Conservation (phyloP, 2,888 invertebrate species). For the Diogma glabrata region DNA sequence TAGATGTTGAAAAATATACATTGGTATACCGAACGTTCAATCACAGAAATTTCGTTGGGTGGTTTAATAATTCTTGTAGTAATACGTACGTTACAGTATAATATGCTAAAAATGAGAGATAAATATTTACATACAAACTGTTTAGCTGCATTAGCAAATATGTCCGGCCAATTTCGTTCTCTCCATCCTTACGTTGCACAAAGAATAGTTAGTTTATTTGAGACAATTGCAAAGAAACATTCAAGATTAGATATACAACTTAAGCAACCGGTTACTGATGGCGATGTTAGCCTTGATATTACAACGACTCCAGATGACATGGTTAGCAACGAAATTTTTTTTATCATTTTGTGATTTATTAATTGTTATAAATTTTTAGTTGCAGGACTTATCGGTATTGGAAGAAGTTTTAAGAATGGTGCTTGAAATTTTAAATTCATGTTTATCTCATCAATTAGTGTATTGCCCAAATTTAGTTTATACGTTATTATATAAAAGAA, state of each 20-base stretch:
- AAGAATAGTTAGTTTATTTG: slow-evolving; percentile 80
- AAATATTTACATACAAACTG: slow-evolving; percentile 98
- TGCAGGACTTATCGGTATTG: slow-evolving; percentile 81
- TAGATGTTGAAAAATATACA: slow-evolving; percentile 76
- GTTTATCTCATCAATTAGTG: slow-evolving; percentile 74
- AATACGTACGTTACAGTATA: slow-evolving; percentile 93
- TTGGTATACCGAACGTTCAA: slow-evolving; percentile 89
- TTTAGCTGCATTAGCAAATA: slow-evolving; percentile 94
- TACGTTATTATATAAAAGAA: slow-evolving; percentile 84
- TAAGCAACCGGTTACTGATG: slow-evolving; percentile 35
- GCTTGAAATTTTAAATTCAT: slow-evolving; percentile 93
- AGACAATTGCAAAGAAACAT: slow-evolving; percentile 82
- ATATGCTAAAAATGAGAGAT: slow-evolving; percentile 91
- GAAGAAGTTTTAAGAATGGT: slow-evolving; percentile 96
- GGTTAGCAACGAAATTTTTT: no score
- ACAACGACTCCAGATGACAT: slow-evolving; percentile 20
- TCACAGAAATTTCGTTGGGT: slow-evolving; percentile 88
- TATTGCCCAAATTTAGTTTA: slow-evolving; percentile 90
- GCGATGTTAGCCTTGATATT: slow-evolving; percentile 28
- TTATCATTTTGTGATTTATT: no score
- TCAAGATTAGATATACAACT: slow-evolving; percentile 50
- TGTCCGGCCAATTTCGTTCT: slow-evolving; percentile 87
- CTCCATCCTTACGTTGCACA: slow-evolving; percentile 95
- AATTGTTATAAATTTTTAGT: slow-evolving; percentile 40
- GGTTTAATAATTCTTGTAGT: slow-evolving; percentile 89